Percentiles rank a stretch among this genome's conserved stretches.
These are phyloP conservation scores for Carassius auratus DNA, from an alignment of 2,113 vertebrate species.

Conservation along the genomic window DNA sequence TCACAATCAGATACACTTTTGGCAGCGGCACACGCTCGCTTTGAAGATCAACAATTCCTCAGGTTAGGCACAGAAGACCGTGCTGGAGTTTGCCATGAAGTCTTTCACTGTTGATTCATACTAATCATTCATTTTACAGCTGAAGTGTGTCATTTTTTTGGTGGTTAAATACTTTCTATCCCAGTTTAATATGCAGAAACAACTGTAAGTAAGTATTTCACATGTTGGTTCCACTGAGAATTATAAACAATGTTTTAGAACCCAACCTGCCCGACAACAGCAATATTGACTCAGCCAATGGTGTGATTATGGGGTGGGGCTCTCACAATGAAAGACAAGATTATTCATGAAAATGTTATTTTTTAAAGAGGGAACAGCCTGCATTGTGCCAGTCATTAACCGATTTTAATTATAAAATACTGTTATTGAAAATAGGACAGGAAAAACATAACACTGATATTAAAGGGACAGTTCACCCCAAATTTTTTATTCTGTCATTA, in stretches of 20 bases:
- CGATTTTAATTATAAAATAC: neutral
- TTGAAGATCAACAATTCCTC: slow-evolving; percentile 34
- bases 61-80: neutral
- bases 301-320: neutral
- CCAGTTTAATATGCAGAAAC: neutral
- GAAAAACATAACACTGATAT: neutral
- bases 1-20: slow-evolving; percentile 53
- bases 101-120: neutral
- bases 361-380: neutral
- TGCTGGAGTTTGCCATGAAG: neutral
- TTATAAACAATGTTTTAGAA: neutral
- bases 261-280: neutral
- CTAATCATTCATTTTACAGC: neutral
- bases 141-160: neutral
- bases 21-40: neutral
- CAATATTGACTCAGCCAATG: neutral
- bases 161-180: neutral
- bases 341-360: neutral
- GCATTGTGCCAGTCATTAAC: neutral
- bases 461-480: neutral
- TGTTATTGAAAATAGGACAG: neutral
- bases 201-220: neutral
- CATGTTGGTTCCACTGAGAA: neutral
- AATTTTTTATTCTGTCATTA: neutral
- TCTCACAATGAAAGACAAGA: neutral